These are phyloP conservation scores for Dermolepida albohirtum DNA, from an alignment of 2,888 invertebrate genomes.

Conservation along the genomic window DNA sequence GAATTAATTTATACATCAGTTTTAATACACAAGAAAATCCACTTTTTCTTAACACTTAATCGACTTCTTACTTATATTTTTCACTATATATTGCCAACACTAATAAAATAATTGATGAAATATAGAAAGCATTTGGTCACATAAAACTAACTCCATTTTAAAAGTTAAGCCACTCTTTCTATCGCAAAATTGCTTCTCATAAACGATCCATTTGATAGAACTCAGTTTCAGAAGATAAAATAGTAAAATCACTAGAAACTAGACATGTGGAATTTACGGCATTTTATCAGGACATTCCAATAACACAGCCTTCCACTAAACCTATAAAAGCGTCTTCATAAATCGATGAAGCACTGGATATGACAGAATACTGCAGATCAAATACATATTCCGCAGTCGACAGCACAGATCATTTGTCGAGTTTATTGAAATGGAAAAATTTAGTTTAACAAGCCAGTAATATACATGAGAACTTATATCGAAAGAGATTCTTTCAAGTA, in stretches of 20 bases:
- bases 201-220: no score
- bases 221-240: neutral
- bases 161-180: no score
- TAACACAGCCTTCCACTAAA: slow-evolving; percentile 15
- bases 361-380: slow-evolving; percentile 32
- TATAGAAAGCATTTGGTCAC: no score
- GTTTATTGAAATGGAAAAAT: slow-evolving; percentile 31
- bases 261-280: slow-evolving; percentile 25
- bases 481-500: slow-evolving; percentile 1
- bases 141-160: no score
- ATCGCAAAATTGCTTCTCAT: no score
- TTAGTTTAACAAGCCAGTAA: slow-evolving; percentile 34
- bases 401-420: slow-evolving; percentile 32
- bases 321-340: slow-evolving; percentile 25
- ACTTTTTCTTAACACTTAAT: no score
- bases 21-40: no score
- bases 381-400: slow-evolving; percentile 28
- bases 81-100: no score
- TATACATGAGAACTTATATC: slow-evolving; percentile 8
- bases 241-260: slow-evolving; percentile 10
- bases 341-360: slow-evolving; percentile 28
- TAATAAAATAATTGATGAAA: no score
- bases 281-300: slow-evolving; percentile 33
- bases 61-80: no score
- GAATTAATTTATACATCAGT: no score